Conservation (phyloP, 2,797 vertebrate genomes). For the Heteromormyrus szaboi region DNA sequence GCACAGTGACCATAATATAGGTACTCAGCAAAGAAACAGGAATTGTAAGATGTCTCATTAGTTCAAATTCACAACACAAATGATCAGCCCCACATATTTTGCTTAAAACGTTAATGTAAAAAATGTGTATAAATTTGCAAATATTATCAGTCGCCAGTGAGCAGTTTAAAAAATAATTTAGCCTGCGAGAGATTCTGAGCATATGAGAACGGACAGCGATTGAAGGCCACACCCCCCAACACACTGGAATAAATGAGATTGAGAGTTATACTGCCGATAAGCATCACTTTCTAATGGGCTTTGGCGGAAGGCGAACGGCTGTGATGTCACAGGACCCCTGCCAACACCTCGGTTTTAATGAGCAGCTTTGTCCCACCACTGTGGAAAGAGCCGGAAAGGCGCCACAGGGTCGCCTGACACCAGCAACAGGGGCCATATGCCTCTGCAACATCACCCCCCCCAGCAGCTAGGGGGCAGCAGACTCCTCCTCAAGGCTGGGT, state of each 20-base stretch:
- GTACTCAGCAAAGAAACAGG: neutral
- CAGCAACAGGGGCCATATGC: neutral
- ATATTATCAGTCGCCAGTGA: neutral
- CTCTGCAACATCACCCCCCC: neutral
- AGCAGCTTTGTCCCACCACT: neutral
- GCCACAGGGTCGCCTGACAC: neutral
- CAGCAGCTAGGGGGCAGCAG: neutral
- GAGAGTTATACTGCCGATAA: slow-evolving; percentile 35
- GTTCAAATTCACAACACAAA: neutral
- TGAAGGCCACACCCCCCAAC: slow-evolving; percentile 30
- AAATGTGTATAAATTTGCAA: neutral
- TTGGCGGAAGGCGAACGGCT: slow-evolving; percentile 39
- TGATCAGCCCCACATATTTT: neutral
- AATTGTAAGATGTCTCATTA: neutral
- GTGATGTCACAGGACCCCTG: neutral
- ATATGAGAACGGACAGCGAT: slow-evolving; percentile 34
- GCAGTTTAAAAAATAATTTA: slow-evolving; percentile 18
- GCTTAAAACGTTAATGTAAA: neutral
- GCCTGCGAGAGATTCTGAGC: slow-evolving; percentile 39
- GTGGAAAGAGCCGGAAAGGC: neutral
- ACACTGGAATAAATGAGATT: slow-evolving; percentile 40
- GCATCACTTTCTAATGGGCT: slow-evolving; percentile 15
- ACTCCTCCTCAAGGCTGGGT: neutral
- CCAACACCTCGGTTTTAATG: neutral
- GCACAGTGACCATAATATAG: neutral